Evolutionary conservation across 2,888 invertebrate species (phyloP).

Genomic region (Atherix ibis): DNA sequence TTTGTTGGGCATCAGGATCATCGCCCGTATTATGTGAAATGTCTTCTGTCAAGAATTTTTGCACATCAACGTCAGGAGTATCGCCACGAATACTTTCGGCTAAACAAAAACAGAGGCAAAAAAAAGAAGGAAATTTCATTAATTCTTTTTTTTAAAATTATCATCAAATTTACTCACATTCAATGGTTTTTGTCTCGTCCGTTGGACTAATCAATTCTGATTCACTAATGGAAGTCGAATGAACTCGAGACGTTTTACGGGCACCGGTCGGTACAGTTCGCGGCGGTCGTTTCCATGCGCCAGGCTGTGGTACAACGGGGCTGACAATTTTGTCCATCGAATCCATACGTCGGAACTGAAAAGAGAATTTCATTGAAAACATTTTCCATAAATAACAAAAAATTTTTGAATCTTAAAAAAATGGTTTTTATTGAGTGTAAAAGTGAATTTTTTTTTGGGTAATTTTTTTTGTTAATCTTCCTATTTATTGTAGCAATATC

Average conservation of each 20-base stretch:
- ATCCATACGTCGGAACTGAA: slow-evolving; percentile 49
- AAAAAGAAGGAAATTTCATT: neutral
- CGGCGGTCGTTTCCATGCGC: slow-evolving; percentile 56
- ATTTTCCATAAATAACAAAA: too few species aligned
- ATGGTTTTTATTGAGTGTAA: too few species aligned
- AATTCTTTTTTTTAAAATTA: neutral
- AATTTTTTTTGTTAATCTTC: too few species aligned
- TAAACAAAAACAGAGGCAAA: slow-evolving; percentile 12
- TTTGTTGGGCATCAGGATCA: neutral
- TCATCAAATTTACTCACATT: slow-evolving; percentile 16
- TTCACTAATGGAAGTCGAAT: slow-evolving; percentile 36
- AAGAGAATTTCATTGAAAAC: too few species aligned
- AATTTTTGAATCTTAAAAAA: slow-evolving; percentile 33
- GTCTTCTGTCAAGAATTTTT: neutral
- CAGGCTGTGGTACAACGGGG: slow-evolving; percentile 80
- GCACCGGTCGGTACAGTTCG: slow-evolving; percentile 28
- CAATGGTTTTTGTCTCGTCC: slow-evolving; percentile 26
- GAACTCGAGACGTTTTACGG: slow-evolving; percentile 24
- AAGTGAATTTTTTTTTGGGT: too few species aligned
- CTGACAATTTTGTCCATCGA: slow-evolving; percentile 80
- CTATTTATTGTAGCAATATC: too few species aligned
- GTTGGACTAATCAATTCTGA: slow-evolving; percentile 31
- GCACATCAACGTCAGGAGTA: slow-evolving; percentile 20
- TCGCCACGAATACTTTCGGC: slow-evolving; percentile 24
- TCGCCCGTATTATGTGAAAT: neutral